Evolutionary conservation across 30 jellyfish, hydroid and myxozoan species (phyloP), one percentile per base, ranked within the genome.

Genomic region (Aurelia sp.): DNA sequence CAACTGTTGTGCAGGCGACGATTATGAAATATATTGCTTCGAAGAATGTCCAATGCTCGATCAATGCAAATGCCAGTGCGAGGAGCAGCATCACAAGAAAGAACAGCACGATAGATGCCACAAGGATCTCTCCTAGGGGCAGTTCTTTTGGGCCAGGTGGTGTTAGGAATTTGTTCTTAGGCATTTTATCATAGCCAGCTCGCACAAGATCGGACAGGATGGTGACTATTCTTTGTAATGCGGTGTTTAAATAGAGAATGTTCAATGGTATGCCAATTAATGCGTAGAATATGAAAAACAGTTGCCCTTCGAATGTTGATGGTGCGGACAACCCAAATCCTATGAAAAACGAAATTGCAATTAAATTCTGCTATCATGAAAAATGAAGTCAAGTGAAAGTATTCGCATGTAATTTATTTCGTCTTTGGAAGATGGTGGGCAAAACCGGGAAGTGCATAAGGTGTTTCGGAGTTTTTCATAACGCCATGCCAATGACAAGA

Each of bases 301-400:
- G 84, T 67, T 88, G 97, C 41, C 98, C 98, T 41, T 71, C 86
- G 55, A 74, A 55, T 19, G 98, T 93, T 24, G 97, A 51, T 65
- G 98, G 98, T n/a, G 97, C 90, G 1, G 98, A 81, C 80, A 86
- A 60, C 3, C 98, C 98, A 70, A 87, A 93, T 8, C 98, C 98
- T 93, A 74, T 19, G 62, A 53, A 57, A 66, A 51, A 4, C 3
- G 13, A 62, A 62, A 31, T 15, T n/a, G 15, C 2, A 44, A 0
- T 38, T 44, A 44, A 44, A 44, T 44, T 44, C 55, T 44, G 6
- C 15, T 44, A 3, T 44, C 15, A 40, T 40, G 51, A 27, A 27
- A 27, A 2, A 27, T 8, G 3, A 40, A 40, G 3, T 40, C 7
- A 40, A 8, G 51, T 8, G 51, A 40, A 40, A 40, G 33, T 8